Conservation (phyloP, 2,888 invertebrate species). For the Pandemis corylana region DNA sequence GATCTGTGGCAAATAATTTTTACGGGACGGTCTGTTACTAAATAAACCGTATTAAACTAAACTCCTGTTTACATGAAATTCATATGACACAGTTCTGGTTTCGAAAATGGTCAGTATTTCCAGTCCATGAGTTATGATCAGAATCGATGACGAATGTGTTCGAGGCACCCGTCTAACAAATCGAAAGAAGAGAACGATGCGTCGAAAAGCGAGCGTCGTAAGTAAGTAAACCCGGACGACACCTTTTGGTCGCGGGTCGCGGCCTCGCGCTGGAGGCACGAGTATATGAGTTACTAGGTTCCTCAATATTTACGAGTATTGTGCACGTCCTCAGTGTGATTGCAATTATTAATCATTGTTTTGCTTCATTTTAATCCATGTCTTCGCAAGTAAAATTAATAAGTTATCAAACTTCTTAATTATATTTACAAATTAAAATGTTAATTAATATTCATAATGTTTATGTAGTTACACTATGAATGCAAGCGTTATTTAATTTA, state of each 20-base stretch:
- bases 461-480: slow-evolving; percentile 22
- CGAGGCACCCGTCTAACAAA: too few relatives aligned
- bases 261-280: neutral
- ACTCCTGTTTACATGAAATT: too few relatives aligned
- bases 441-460: slow-evolving; percentile 24
- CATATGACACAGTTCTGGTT: too few relatives aligned
- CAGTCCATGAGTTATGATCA: too few relatives aligned
- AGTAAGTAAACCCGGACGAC: neutral
- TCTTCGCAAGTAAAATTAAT: neutral
- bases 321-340: neutral
- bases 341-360: neutral
- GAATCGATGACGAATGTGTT: too few relatives aligned
- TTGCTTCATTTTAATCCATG: slow-evolving; percentile 7
- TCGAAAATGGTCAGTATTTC: too few relatives aligned
- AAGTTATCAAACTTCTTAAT: neutral
- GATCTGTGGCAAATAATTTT: too few relatives aligned
- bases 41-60: too few relatives aligned
- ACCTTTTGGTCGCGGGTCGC: too few relatives aligned
- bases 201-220: neutral
- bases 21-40: too few relatives aligned
- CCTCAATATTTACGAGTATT: neutral
- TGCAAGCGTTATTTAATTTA: slow-evolving; percentile 16
- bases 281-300: neutral
- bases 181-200: too few relatives aligned
- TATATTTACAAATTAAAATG: slow-evolving; percentile 16